These are phyloP conservation scores for Tortricodes alternella DNA, from an alignment of 2,888 invertebrate genomes.

Conservation along the genomic window DNA sequence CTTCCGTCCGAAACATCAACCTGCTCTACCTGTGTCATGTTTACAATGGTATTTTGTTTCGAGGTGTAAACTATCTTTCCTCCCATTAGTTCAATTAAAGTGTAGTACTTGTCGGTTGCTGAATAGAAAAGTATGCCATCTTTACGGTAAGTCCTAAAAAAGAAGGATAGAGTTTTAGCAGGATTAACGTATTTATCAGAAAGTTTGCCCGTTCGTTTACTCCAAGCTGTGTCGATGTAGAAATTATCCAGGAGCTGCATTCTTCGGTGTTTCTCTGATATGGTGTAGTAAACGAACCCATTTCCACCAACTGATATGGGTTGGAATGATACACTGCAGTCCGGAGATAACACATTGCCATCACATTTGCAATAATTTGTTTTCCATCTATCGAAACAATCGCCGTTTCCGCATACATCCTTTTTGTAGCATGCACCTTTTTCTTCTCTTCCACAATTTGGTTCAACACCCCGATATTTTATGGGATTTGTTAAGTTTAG, in stretches of 20 bases:
- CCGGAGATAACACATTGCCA: slow-evolving; percentile 87
- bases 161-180: slow-evolving; percentile 89
- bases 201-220: slow-evolving; percentile 59
- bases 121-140: slow-evolving; percentile 93
- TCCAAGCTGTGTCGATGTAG: slow-evolving; percentile 89
- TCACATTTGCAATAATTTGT: slow-evolving; percentile 88
- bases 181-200: slow-evolving; percentile 67
- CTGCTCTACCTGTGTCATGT: slow-evolving; percentile 88
- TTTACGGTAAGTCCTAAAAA: slow-evolving; percentile 90
- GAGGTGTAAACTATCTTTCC: slow-evolving; percentile 92
- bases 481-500: slow-evolving; percentile 91
- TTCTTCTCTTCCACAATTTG: slow-evolving; percentile 89
- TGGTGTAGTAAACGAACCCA: slow-evolving; percentile 89
- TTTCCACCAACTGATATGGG: slow-evolving; percentile 91
- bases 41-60: slow-evolving; percentile 89
- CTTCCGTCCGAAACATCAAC: slow-evolving; percentile 88
- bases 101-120: slow-evolving; percentile 93
- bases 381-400: slow-evolving; percentile 94
- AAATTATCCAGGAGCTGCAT: slow-evolving; percentile 93
- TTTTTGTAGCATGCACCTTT: slow-evolving; percentile 85
- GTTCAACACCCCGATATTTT: slow-evolving; percentile 86
- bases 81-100: slow-evolving; percentile 89
- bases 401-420: slow-evolving; percentile 81
- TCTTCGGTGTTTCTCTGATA: slow-evolving; percentile 92
- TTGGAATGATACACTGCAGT: slow-evolving; percentile 90